Percentiles rank a stretch among this genome's conserved stretches.
phyloP scores from a whole-genome alignment of 2,113 vertebrate species.

The Chitala chitala region DNA sequence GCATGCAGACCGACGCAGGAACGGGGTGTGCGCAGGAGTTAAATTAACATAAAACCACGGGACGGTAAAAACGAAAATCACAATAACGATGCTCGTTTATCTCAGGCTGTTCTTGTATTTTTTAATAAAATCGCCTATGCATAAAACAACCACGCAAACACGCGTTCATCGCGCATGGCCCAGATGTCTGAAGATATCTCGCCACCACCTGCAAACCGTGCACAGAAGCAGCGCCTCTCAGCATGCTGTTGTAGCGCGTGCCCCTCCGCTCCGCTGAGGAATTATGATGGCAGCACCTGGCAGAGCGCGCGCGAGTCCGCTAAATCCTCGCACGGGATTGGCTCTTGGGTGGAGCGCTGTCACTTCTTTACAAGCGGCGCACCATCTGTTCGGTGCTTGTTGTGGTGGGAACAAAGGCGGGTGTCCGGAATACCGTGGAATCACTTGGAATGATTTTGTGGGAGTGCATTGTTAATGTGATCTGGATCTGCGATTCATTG shows the following conservation, averaged over 20 bases:
- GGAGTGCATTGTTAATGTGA: not conserved
- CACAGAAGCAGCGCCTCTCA: slow-evolving; percentile 3
- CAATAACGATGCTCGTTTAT: too few relatives aligned
- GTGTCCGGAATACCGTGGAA: not conserved
- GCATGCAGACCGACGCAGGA: slow-evolving; percentile 8
- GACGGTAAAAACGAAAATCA: not conserved
- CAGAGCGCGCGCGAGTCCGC: not conserved
- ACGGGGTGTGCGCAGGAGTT: not conserved
- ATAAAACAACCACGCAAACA: not conserved
- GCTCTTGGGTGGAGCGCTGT: not conserved
- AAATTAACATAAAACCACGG: not conserved
- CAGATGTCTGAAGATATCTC: not conserved
- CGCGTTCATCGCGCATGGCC: not conserved
- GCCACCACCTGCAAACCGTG: slow-evolving; percentile 4
- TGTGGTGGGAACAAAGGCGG: slow-evolving; percentile 5
- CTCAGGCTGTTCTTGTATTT: not conserved
- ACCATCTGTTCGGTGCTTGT: not conserved
- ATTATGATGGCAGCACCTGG: not conserved
- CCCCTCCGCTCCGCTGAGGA: slow-evolving; percentile 2
- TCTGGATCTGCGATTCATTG: not conserved
- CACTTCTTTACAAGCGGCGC: not conserved
- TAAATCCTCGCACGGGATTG: not conserved
- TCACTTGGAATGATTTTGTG: not conserved
- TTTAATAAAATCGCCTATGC: not conserved
- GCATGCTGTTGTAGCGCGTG: not conserved